Evolutionary conservation across 2,797 vertebrate species (phyloP), one percentile per base, ranked within the genome.

Genomic region (Bucorvus abyssinicus): DNA sequence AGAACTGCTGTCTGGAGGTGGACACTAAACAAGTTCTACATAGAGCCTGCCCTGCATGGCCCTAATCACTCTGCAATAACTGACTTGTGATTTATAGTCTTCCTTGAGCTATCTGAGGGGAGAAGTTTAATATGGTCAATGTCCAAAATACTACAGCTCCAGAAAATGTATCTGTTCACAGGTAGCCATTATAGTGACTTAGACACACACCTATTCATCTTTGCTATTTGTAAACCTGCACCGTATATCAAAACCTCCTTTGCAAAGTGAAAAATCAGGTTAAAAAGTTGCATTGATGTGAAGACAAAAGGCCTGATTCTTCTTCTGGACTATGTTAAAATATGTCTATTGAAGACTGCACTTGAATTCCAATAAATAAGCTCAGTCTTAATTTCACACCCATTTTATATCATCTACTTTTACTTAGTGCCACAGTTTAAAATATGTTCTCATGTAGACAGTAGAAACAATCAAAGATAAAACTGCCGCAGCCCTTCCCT

Each of bases 381-480:
- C 3, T 65, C 64, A 60, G 44, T 85, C 49, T 68, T 47, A 61
- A 55, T 59, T 70, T 64, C 40, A 68, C 53, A 89, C 32, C 34
- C 45, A 78, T 95, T 97, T 96, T 57, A 85, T 87, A 61, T 52
- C 52, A 78, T 59, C 74, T 91, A 22, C 14, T 73, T 94, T 70
- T 61, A 42, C 53, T 92, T 44, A 44, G 32, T 91, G 79, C 59
- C 53, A 78, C 57, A 92, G 61, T 87, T 84, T 87, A 61, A 97
- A 96, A 96, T 29, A 36, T 0, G 1, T 47, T 95, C 59, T 73
- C 13, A 50, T 80, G 57, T 52, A 79, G 95, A 87, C 69, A 64
- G 45, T 18, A 91, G 49, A 94, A 91, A 89, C 26, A 94, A 87
- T 50, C 59, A 76, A 87, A 92, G 85, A 77, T 90, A 95, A 77